Base-by-base conservation (phyloP, 2,888 invertebrate species). In the Latheticus oryzae region DNA sequence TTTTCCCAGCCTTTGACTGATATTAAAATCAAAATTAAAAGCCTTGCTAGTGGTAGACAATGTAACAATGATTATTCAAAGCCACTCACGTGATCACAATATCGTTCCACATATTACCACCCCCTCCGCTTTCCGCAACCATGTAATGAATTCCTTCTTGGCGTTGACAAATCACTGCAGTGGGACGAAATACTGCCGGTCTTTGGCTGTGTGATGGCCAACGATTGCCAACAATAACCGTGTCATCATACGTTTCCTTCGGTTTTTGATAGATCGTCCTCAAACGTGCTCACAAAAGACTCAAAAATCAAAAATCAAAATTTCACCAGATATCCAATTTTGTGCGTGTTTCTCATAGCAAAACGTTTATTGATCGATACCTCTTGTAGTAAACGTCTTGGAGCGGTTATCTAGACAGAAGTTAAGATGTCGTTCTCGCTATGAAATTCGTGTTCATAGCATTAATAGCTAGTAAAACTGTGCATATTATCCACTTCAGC, bases 141-240 rank as follows among this genome's bases (percentile, higher is more conserved):
- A 54, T 60, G 67, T 73, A 76, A 76, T 75, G 75, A 76, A 76
- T 77, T 76, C 72, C 71, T 64, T 63, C 63, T 62, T 73, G 75
- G 75, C 76, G 74, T 76, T 76, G 76, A 76, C 75, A 77, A 76
- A 76, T 76, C 73, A 74, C 73, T 72, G 70, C 73, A 70, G 70
- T 61, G 71, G 71, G 73, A 73, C 73, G 72, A 71, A 72, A 61
- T 58, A 54, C 53, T 54, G 67, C 66, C 63, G 66, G 59, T 65
- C 60, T 58, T 53, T 61, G 55, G 63, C 59, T 54, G 60, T 57
- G 63, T 56, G 61, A 60, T 65, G 65, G 65, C 58, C 67, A 60
- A 62, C 62, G 57, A 64, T 63, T 58, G 62, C 66, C 59, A 64
- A 69, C 68, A 65, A 67, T 63, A 47, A 65, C 58, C 62, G 64